phyloP scores from a whole-genome alignment of 2,888 invertebrate species.

The Busseola fusca region DNA sequence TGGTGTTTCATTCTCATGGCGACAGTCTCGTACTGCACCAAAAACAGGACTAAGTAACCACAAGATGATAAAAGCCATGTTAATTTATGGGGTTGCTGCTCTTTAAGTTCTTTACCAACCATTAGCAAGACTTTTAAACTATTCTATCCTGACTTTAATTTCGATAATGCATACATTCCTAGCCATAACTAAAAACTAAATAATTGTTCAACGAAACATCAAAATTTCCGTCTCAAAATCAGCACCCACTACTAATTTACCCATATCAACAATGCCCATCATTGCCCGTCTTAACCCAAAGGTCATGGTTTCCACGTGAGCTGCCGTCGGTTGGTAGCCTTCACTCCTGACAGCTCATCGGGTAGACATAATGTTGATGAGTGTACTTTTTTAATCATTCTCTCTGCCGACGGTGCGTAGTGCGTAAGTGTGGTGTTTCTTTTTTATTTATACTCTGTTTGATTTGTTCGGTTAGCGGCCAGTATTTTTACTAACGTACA shows the following conservation, averaged over 20 bases:
- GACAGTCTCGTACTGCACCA: neutral
- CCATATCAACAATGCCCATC: constrained; percentile 65
- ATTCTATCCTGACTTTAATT: too few species aligned
- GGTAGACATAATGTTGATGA: constrained; percentile 82
- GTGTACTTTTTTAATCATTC: constrained; percentile 76
- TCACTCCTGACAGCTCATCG: constrained; percentile 81
- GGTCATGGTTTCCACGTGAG: constrained; percentile 67
- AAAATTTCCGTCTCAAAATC: constrained; percentile 12
- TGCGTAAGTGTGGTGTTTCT: constrained; percentile 52
- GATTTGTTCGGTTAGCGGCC: constrained; percentile 22
- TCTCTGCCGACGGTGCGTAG: constrained; percentile 61
- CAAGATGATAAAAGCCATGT: neutral
- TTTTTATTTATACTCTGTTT: constrained; percentile 38
- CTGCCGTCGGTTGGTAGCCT: constrained; percentile 78
- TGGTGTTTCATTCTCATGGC: neutral
- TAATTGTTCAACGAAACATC: neutral
- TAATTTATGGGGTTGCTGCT: too few species aligned
- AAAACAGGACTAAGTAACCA: neutral
- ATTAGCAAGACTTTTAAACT: neutral
- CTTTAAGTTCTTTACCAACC: too few species aligned
- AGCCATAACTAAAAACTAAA: neutral
- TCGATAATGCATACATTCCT: neutral
- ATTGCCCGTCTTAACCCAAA: constrained; percentile 69
- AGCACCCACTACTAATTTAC: constrained; percentile 49
- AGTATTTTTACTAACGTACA: neutral